These are phyloP conservation scores for Colinus virginianus DNA, from an alignment of 2,113 vertebrate genomes.

Conservation along the genomic window DNA sequence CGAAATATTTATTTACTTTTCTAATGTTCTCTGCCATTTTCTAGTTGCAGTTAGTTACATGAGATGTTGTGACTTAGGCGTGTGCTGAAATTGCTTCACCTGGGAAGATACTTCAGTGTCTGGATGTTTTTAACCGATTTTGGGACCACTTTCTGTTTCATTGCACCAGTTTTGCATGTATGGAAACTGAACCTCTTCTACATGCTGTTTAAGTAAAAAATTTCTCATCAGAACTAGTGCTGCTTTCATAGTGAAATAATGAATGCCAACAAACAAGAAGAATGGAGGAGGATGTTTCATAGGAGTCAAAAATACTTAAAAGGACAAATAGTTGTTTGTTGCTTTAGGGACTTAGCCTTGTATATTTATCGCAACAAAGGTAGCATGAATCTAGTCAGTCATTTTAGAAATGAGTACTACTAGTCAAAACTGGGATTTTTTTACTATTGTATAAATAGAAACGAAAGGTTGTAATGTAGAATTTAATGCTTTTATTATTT, in stretches of 20 bases:
- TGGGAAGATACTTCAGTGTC: neutral
- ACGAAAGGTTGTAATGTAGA: neutral
- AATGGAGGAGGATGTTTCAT: neutral
- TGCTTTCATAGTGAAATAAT: neutral
- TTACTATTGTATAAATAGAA: neutral
- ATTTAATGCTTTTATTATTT: neutral
- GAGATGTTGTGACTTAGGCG: neutral
- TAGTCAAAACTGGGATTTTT: neutral
- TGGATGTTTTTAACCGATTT: neutral
- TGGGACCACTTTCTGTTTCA: neutral
- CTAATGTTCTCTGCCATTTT: neutral
- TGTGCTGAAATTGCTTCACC: neutral
- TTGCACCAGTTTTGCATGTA: neutral
- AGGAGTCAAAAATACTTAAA: neutral
- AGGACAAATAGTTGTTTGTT: neutral
- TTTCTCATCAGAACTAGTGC: neutral
- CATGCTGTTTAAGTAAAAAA: neutral
- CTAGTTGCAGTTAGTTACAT: neutral
- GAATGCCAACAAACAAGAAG: neutral
- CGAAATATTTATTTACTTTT: neutral
- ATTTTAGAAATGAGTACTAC: neutral
- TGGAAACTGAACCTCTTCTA: neutral
- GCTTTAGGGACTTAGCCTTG: neutral
- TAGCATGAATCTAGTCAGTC: neutral
- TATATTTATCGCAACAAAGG: neutral